Percentiles rank a stretch among this genome's conserved stretches.
These are phyloP conservation scores for Galaxea fascicularis DNA, from an alignment of 92 coral and sea anemone species.

Conservation along the genomic window DNA sequence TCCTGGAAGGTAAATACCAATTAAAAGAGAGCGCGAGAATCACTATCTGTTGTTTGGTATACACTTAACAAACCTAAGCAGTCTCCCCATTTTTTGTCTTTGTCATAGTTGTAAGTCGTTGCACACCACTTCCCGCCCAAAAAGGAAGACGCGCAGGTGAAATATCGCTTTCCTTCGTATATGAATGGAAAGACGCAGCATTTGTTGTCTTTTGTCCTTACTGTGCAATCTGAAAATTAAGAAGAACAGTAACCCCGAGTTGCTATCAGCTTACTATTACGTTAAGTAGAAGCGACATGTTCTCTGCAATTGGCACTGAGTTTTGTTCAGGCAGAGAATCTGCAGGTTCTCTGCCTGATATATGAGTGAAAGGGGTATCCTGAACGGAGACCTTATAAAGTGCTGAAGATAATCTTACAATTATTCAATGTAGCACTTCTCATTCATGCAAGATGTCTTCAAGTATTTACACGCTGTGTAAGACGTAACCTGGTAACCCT, in stretches of 20 bases:
- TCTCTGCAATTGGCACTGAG: no score
- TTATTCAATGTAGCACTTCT: no score
- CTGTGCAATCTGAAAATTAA: constrained; percentile 48
- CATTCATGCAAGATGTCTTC: no score
- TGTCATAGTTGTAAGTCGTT: constrained; percentile 43
- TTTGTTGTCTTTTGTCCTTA: constrained; percentile 46
- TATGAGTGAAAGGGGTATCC: no score
- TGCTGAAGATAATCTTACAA: no score
- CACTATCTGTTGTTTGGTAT: neutral
- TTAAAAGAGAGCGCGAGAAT: neutral
- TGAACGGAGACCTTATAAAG: no score
- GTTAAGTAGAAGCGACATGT: no score
- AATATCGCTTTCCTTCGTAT: constrained; percentile 38
- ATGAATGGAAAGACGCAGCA: constrained; percentile 63
- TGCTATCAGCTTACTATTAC: no score
- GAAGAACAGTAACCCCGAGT: neutral
- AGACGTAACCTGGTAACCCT: neutral
- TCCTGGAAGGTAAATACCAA: neutral
- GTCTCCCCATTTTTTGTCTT: constrained; percentile 53
- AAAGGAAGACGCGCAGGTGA: constrained; percentile 15
- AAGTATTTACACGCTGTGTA: no score
- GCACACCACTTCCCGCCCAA: constrained; percentile 49
- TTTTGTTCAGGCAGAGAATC: no score
- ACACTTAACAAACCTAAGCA: constrained; percentile 28
- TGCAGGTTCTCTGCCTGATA: no score